Conservation (phyloP, 1,140 invertebrate species). For the Linepithema humile region DNA sequence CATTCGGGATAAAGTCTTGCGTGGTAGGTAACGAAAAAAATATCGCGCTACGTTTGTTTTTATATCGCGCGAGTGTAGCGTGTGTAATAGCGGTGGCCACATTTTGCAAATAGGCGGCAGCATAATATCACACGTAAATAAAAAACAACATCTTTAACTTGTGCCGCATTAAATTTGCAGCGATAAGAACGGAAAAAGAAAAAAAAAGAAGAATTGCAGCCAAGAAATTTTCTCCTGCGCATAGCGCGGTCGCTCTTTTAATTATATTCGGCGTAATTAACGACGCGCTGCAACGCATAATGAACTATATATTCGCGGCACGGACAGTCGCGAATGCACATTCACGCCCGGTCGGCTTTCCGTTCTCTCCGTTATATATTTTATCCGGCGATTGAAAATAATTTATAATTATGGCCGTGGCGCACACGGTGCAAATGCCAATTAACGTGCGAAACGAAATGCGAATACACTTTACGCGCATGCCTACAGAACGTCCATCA, state of each 20-base stretch:
- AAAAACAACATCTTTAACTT: conserved; percentile 15
- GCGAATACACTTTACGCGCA: conserved; percentile 3
- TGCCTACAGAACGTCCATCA: conserved; percentile 28
- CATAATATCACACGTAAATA: conserved; percentile 40
- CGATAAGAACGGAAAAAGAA: conserved; percentile 8
- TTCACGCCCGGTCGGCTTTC: conserved; percentile 34
- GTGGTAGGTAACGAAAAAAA: conserved; percentile 32
- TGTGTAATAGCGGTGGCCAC: conserved; percentile 36
- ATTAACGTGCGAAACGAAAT: conserved; percentile 69
- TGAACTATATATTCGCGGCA: conserved; percentile 71
- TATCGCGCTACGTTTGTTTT: conserved; percentile 11
- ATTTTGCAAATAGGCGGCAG: conserved; percentile 39
- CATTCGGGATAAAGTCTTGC: conserved; percentile 48
- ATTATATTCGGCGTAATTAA: conserved; percentile 73
- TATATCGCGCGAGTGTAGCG: conserved; percentile 29
- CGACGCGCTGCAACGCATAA: conserved; percentile 68
- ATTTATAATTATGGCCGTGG: conserved; percentile 64
- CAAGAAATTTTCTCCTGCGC: conserved; percentile 32
- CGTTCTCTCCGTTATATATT: conserved; percentile 58
- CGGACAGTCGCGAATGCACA: conserved; percentile 47
- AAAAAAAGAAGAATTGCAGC: neutral
- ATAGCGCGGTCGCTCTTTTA: conserved; percentile 53
- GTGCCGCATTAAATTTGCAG: conserved; percentile 29
- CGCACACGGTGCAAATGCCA: conserved; percentile 48
- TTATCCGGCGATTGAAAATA: conserved; percentile 68